phyloP scores from a whole-genome alignment of 2,113 vertebrate genomes.

The Eretmochelys imbricata region DNA sequence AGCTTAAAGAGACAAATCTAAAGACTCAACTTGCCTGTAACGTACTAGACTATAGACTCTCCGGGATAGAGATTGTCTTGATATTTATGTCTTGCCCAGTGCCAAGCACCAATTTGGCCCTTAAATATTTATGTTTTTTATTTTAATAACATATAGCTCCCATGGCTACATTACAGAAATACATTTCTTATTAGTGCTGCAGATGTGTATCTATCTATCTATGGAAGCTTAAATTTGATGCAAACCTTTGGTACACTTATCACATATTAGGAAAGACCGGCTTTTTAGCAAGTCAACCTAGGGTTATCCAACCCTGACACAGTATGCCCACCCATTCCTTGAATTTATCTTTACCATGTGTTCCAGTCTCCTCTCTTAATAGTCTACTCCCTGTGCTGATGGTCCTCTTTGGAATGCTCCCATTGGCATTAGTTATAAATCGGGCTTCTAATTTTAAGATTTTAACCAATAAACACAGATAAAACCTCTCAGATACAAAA shows the following conservation, averaged over 20 bases:
- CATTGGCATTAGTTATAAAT: too few relatives aligned
- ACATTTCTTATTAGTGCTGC: not conserved
- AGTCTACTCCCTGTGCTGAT: not conserved
- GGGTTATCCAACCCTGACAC: too few relatives aligned
- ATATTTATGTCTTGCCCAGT: not conserved
- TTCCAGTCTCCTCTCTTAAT: not conserved
- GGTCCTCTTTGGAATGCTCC: too few relatives aligned
- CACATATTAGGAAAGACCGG: too few relatives aligned
- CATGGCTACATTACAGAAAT: not conserved
- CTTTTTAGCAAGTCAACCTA: not conserved
- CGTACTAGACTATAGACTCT: not conserved
- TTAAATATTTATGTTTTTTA: not conserved
- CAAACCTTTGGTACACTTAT: not conserved
- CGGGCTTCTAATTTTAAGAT: too few relatives aligned
- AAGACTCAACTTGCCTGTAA: not conserved
- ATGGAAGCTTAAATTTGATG: not conserved
- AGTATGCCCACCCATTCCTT: too few relatives aligned
- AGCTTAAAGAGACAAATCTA: not conserved
- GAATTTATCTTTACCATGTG: not conserved
- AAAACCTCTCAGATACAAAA: too few relatives aligned
- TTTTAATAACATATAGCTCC: not conserved
- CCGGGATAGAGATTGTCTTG: rapidly evolving
- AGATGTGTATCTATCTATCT: not conserved
- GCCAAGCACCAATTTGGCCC: not conserved
- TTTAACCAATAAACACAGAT: too few relatives aligned